Conservation (phyloP, 1,140 invertebrate genomes). For the Ditylenchus dipsaci region DNA sequence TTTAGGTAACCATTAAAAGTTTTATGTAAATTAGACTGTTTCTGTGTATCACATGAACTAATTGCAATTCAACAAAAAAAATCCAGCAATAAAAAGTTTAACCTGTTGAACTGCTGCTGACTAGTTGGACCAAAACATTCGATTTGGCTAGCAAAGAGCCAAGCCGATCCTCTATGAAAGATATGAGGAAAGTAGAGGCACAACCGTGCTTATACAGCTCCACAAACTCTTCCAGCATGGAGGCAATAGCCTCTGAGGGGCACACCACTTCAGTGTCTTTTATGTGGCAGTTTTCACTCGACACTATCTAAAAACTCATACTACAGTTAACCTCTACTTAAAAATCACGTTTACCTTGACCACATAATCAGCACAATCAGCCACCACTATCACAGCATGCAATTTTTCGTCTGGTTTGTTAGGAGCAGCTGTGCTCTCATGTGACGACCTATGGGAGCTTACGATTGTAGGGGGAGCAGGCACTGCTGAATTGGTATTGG, state of each 20-base stretch:
- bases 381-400: conserved; percentile 21
- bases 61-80: too few species aligned
- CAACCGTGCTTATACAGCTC: conserved; percentile 23
- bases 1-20: too few species aligned
- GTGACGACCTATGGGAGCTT: not conserved
- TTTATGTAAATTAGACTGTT: too few species aligned
- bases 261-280: conserved; percentile 21
- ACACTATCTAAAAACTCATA: conserved; percentile 19
- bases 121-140: conserved; percentile 19
- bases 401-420: not conserved
- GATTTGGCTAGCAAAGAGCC: conserved; percentile 37
- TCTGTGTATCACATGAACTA: too few species aligned
- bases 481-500: not conserved
- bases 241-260: conserved; percentile 38
- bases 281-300: conserved; percentile 20
- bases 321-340: not conserved
- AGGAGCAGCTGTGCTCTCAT: not conserved
- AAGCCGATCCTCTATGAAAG: conserved; percentile 38
- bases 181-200: conserved; percentile 36
- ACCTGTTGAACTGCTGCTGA: conserved; percentile 4
- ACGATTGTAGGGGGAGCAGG: not conserved
- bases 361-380: conserved; percentile 14
- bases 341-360: conserved; percentile 31
- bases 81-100: too few species aligned
- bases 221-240: conserved; percentile 42